Base-by-base conservation (phyloP, 37 sponge, comb jelly and placozoan species). In the Halisarca cf. caerulea region DNA sequence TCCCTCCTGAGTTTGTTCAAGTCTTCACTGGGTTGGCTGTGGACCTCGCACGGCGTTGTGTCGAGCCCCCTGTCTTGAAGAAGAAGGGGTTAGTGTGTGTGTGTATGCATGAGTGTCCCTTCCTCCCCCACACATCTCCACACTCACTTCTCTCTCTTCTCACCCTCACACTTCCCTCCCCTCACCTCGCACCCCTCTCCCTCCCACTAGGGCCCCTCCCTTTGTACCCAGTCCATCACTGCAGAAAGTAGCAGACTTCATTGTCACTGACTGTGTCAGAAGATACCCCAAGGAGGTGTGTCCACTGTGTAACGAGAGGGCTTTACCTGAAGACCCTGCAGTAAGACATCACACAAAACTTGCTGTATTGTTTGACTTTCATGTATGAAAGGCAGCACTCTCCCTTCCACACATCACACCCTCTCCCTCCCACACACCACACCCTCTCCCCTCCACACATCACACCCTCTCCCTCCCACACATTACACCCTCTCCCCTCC, bases 161-260 rank as follows among this genome's bases (percentile, higher is more conserved):
- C 17, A 55, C 9, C 21, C 14, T 28, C 5, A 27, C 27, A 36
- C 35, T 55, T 33, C 28, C 33, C 61, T 57, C 28, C 40, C 51
- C 59, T 25, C 35, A 0, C n/a, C 9, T 9, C 14, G 28, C 5
- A 27, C 27, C n/a, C 35, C 43, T 33, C 28, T 17, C 61, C 36
- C 28, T 30, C 51, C 59, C 34, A 25, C 0, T 55, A 94, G 93
- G 33, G 97, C 82, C 40, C 91, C 89, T 20, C 90, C 88, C 1
- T 98, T 98, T 71, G 21, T 75, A 66, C 94, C 94, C 0, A 89
- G 34, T 25, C 96, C 98, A 1, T 98, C 96, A 15, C 75, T 98
- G 27, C 66, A 75, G 44, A 55, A 53, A 18, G 85, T 93, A 18
- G 90, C 92, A 7, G 80, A 86, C 24, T 93, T 89, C 73, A 44